A percentile compares a stretch with the other conserved stretches of the same genome.
These are phyloP conservation scores for Corythornis leucogaster DNA, from an alignment of 2,797 vertebrate genomes.

Conservation along the genomic window DNA sequence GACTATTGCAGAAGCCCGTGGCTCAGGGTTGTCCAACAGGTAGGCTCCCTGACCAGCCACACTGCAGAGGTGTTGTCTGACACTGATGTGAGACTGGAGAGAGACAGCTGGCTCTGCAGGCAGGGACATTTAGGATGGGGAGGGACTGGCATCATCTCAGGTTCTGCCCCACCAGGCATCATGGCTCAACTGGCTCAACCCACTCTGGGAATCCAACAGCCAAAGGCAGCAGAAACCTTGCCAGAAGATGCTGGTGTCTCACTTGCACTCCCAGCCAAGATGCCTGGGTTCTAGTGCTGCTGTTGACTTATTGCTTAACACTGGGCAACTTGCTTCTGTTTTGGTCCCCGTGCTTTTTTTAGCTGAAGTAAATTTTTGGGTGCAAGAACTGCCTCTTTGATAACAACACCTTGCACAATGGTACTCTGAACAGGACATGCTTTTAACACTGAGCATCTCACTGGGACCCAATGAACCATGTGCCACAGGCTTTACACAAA, in stretches of 20 bases:
- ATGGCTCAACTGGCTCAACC: conserved; percentile 8
- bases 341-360: neutral
- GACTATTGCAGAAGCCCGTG: neutral
- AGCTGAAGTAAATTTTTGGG: neutral
- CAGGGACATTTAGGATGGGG: neutral
- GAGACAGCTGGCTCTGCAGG: conserved; percentile 38
- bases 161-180: conserved; percentile 4
- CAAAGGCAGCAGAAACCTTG: conserved; percentile 35
- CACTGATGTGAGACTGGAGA: neutral
- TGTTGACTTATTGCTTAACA: neutral
- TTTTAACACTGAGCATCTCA: neutral
- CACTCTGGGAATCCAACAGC: conserved; percentile 14
- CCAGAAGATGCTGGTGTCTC: neutral
- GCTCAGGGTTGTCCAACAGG: neutral
- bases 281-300: neutral
- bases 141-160: conserved; percentile 12
- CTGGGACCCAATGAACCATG: neutral
- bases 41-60: neutral
- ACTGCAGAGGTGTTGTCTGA: neutral
- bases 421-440: neutral
- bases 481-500: neutral
- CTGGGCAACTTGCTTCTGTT: neutral
- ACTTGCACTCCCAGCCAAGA: neutral
- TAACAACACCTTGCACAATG: neutral
- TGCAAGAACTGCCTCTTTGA: neutral